phyloP scores from a whole-genome alignment of 2,888 invertebrate genomes.

The Isotomurus palustris region DNA sequence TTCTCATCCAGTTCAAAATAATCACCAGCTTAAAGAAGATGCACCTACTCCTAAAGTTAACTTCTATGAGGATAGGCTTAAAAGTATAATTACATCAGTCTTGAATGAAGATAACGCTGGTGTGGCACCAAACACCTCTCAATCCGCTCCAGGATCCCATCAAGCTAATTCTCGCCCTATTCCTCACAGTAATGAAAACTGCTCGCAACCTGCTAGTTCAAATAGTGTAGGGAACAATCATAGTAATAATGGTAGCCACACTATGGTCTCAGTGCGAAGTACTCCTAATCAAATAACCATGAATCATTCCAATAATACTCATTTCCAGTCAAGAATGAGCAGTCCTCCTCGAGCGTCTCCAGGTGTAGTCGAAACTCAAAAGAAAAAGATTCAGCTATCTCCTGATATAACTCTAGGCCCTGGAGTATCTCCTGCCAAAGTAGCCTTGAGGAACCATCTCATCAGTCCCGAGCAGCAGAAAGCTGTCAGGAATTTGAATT shows the following conservation, averaged over 20 bases:
- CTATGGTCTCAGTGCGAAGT: background rate
- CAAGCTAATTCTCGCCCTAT: background rate
- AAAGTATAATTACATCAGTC: constrained; percentile 79
- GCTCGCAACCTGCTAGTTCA: background rate
- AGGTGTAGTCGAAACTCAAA: constrained; percentile 1
- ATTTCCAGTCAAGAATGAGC: background rate
- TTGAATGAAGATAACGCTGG: constrained; percentile 72
- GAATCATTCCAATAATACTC: constrained; percentile 1
- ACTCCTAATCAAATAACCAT: background rate
- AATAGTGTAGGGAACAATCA: background rate
- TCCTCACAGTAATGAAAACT: background rate
- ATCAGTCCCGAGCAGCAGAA: constrained; percentile 15
- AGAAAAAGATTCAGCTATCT: constrained; percentile 40
- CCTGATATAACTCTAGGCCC: constrained; percentile 36
- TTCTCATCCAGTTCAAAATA: background rate
- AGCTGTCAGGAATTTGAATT: constrained; percentile 32
- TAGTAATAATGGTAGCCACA: background rate
- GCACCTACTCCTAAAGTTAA: constrained; percentile 57
- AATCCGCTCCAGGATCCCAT: background rate
- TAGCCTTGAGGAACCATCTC: constrained; percentile 26
- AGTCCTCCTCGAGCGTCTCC: constrained; percentile 12
- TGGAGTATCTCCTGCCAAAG: constrained; percentile 18
- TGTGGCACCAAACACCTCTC: background rate
- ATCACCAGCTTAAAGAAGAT: constrained; percentile 25
- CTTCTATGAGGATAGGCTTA: constrained; percentile 76